These are phyloP conservation scores for Lucifuga dentata DNA, from an alignment of 2,113 vertebrate species.

Conservation along the genomic window DNA sequence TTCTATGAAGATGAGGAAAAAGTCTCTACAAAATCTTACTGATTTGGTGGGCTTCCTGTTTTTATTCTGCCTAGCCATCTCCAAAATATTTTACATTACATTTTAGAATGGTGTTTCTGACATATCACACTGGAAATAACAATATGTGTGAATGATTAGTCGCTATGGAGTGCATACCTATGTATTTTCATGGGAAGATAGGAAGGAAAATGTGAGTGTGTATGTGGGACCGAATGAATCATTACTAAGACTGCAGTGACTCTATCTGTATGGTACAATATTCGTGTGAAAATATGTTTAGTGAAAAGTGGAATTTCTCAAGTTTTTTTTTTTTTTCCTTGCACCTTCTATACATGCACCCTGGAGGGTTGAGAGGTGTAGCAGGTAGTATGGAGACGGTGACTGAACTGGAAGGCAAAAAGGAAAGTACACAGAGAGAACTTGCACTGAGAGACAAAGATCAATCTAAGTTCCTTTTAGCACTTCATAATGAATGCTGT, in stretches of 20 bases:
- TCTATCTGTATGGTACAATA: conserved; percentile 24
- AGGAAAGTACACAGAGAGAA: background rate
- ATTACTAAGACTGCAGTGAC: conserved; percentile 20
- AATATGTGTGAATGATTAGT: background rate
- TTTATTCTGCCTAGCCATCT: background rate
- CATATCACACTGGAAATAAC: background rate
- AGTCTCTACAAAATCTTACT: no score
- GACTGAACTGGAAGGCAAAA: conserved; percentile 32
- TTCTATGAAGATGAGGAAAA: no score
- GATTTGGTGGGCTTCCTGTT: background rate
- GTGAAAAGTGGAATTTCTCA: conserved; percentile 18
- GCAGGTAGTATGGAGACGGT: conserved; percentile 4
- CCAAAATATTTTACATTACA: background rate
- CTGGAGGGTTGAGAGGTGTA: conserved; percentile 6
- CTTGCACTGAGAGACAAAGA: conserved; percentile 7
- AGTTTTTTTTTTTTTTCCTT: conserved; percentile 6
- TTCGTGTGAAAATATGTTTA: conserved; percentile 27
- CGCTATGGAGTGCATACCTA: background rate
- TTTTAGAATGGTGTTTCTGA: background rate
- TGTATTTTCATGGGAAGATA: conserved; percentile 11
- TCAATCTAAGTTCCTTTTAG: conserved; percentile 37
- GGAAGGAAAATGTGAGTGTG: conserved; percentile 9
- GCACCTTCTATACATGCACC: background rate
- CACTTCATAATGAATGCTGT: conserved; percentile 42
- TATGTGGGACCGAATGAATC: conserved; percentile 39